Percentiles rank a stretch among this genome's conserved stretches.
These are phyloP conservation scores for Lamprotornis superbus DNA, from an alignment of 2,113 vertebrate species.

Conservation along the genomic window DNA sequence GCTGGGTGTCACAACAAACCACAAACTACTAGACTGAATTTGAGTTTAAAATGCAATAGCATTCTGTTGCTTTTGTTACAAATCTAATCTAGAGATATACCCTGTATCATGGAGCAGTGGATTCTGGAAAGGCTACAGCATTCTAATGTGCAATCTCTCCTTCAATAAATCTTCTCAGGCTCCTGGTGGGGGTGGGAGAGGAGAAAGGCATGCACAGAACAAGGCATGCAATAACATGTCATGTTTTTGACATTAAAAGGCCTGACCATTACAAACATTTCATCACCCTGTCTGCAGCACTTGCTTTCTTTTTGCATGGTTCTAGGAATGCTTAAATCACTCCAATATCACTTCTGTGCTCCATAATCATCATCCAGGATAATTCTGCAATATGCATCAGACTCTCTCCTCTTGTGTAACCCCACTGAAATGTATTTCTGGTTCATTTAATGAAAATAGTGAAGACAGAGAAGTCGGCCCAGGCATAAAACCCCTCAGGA, in stretches of 20 bases:
- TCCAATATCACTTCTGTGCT: neutral
- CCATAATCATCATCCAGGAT: neutral
- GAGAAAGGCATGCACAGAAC: neutral
- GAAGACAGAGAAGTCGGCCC: neutral
- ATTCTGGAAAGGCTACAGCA: constrained; percentile 19
- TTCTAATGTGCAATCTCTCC: neutral
- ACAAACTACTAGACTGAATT: constrained; percentile 7
- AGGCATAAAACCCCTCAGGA: neutral
- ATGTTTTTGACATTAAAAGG: neutral
- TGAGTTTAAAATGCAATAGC: constrained; percentile 22
- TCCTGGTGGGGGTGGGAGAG: neutral
- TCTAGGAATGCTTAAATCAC: neutral
- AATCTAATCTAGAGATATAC: neutral
- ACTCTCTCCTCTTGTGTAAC: neutral
- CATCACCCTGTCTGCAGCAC: neutral
- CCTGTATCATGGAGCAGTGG: neutral
- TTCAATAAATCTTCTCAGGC: constrained; percentile 7
- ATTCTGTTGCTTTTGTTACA: neutral
- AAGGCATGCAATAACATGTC: neutral
- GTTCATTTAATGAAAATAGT: neutral
- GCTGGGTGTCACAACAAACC: neutral
- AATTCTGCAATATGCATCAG: neutral
- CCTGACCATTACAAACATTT: neutral
- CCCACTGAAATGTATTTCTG: neutral
- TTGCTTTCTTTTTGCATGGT: neutral